Conservation (phyloP, 2,113 vertebrate genomes). For the Callocephalon fimbriatum region DNA sequence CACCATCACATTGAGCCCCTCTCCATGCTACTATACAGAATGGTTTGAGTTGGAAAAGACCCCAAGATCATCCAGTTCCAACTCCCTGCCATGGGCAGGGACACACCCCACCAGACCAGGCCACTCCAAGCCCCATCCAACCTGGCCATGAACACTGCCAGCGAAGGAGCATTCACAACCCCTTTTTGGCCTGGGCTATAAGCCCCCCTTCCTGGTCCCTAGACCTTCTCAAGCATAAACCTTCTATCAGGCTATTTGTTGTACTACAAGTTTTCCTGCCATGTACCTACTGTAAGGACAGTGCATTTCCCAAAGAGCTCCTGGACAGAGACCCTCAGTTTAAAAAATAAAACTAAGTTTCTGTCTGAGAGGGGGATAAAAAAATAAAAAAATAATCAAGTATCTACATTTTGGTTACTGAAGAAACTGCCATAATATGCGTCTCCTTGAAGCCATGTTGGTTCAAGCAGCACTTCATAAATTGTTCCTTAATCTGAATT, state of each 20-base stretch:
- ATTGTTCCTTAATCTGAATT: conserved; percentile 62
- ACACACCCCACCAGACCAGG: background rate
- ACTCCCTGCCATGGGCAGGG: background rate
- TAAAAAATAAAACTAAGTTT: background rate
- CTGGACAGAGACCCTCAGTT: conserved; percentile 17
- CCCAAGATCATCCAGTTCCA: background rate
- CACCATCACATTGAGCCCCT: background rate
- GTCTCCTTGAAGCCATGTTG: conserved; percentile 46
- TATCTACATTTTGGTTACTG: background rate
- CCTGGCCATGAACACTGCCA: background rate
- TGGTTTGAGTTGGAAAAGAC: background rate
- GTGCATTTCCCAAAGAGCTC: background rate
- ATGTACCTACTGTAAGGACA: background rate
- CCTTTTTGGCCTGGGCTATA: background rate
- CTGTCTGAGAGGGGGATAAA: background rate
- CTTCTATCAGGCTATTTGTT: background rate
- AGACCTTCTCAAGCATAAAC: background rate
- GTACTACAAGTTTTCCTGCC: background rate
- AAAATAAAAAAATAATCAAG: background rate
- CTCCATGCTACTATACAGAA: background rate
- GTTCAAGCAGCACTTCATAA: conserved; percentile 61
- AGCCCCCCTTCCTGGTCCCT: background rate
- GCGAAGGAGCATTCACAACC: background rate
- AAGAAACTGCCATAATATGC: conserved; percentile 24
- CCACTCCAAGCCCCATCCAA: background rate